Base-by-base conservation (phyloP, 1,140 invertebrate species). In the Daktulosphaira vitifoliae region DNA sequence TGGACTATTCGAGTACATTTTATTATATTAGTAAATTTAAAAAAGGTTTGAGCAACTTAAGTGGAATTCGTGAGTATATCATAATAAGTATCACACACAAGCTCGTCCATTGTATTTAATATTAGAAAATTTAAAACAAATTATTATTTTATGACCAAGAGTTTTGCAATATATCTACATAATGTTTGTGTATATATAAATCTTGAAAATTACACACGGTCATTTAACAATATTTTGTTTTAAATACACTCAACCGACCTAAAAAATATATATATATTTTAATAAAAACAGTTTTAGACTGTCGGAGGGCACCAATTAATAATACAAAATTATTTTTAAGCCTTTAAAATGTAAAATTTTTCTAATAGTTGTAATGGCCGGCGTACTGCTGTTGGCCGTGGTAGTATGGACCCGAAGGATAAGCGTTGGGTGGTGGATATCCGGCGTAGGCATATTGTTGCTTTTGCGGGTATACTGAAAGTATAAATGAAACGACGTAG, bases 401-500 rank as follows among this genome's bases (percentile, higher is more conserved):
- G 72, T 92, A 91, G 73, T 91, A 91, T 20, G 88, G 88, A 33
- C 87, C 88, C 44, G 89, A 83, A 74, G 90, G 91, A 44, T 87
- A 86, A 66, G 88, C 85, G 8, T 86, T 84, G 42, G 89, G 86
- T 33, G 88, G 86, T 69, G 92, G 91, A 68, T 89, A 88, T 65
- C 80, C 78, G 46, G 88, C 87, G 74, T 92, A 92, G 0, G 86
- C 85, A 72, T 88, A 89, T 69, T 92, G 90, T 76, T 92, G 89
- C 76, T 95, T 95, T 76, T 93, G 91, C 16, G 90, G 90, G 77
- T 94, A 94, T 67, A 94, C 89, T 91, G 80, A 23, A 78, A 79
- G n/a, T n/a, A 67, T 71, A 71, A 67, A 66, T 51, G 70, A 67
- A 70, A 52, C 22, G n/a, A 7, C 13, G n/a, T n/a, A n/a, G n/a